Base-by-base conservation (phyloP, 2,888 invertebrate genomes). In the Auanema sp. region DNA sequence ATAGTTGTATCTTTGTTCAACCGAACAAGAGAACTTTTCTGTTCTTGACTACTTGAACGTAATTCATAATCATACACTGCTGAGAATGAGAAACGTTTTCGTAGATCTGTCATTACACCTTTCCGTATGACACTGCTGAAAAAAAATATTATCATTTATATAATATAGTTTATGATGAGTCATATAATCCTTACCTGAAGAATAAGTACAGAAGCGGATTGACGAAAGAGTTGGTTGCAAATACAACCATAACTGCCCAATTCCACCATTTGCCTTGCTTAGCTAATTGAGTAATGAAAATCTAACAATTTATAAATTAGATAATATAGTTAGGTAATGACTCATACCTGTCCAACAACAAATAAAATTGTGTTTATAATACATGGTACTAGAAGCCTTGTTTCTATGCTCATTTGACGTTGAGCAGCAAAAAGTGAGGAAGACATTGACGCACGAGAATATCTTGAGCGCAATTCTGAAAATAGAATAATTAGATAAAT, bases 181-280 rank as follows among this genome's bases (percentile, higher is more conserved):
- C 47, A 21, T 47, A 10, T n/a, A 43, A 43, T 43, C 3, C 24
- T n/a, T 23, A 73, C 74, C 74, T 74, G 63, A 78, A 78, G 58
- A 66, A 75, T 18, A 76, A 43, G 49, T 76, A 78, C 1, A 78
- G 64, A 10, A 78, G 58, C 10, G 78, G 78, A 60, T 78, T 78
- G 18, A 76, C 76, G 47, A 76, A 75, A 0, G 78, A 78, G 59
- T 76, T 76, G 8, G 75, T 70, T 21, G 76, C 74, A 50, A 78
- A 76, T 18, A 78, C 75, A 6, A 75, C 75, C 78, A 78, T 76
- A 40, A 78, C 76, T 10, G 75, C 71, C 78, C 78, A 78, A 49
- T 71, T 74, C 68, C 77, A 74, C 78, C 78, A 78, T 58, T 74
- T 69, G 50, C 78, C 76, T 53, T 76, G 75, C 56, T 75, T 70